Evolutionary conservation across 2,888 invertebrate species (phyloP), one percentile per base, ranked within the genome.

Genomic region (Drosophila falleni): DNA sequence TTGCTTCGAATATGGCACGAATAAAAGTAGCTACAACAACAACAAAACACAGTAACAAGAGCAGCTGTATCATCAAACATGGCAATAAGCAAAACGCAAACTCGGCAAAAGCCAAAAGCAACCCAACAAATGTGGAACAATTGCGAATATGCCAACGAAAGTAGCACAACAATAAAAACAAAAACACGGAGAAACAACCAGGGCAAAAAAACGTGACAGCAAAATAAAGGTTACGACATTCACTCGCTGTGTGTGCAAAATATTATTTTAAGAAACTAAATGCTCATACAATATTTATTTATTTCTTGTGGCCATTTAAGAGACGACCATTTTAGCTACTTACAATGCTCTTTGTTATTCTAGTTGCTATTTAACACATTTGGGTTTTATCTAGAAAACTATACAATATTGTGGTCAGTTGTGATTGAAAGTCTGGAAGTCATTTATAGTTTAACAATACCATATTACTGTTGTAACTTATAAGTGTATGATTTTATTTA

Each of bases 91-190:
- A 6, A 60, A 70, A 58, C 58, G 64, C 47, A 47, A 68, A 62
- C 59, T 71, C 55, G 64, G 67, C 71, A 68, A 54, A 62, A 74
- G 55, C 65, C 56, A 62, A 80, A 70, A 62, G 71, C 60, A 61
- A 47, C 59, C 46, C 16, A 67, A 55, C 54, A 73, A 84, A 84
- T 81, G 79, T 81, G 78, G 71, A 79, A 79, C 84, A 79, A 59
- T 73, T 78, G 71, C 76, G 76, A 79, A 81, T 84, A 81, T 76
- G 65, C 58, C 49, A 67, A 60, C 53, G 70, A 80, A 82, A 75
- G 73, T 80, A 60, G 75, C 82, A 78, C 80, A 77, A 23, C 58
- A 62, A 56, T 46, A 59, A 42, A 54, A 64, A 35, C 33, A 74
- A 31, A 58, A 62, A 56, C 51, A 61, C 41, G 54, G 62, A 29